These are phyloP conservation scores for Chrysaora quinquecirrha DNA, from an alignment of 30 jellyfish, hydroid and myxozoan genomes.

Conservation along the genomic window DNA sequence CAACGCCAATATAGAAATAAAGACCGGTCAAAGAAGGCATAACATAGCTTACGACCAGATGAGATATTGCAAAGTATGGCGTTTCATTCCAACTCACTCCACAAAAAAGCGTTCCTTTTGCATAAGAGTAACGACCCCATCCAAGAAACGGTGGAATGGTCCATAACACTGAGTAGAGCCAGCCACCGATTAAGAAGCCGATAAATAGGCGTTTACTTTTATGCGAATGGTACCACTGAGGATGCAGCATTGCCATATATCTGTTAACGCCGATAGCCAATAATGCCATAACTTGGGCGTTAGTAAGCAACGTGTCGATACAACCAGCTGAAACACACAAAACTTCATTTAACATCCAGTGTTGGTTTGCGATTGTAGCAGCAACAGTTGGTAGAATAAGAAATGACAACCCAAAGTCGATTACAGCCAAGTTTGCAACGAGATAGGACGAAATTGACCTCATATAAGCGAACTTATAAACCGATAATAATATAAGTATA, in stretches of 20 bases:
- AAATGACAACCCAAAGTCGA: constrained; percentile 16
- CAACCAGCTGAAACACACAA: constrained; percentile 40
- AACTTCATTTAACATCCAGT: constrained; percentile 12
- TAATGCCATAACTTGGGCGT: constrained; percentile 61
- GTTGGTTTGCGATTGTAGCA: neutral
- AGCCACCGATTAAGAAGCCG: constrained; percentile 8
- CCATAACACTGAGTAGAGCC: constrained; percentile 43
- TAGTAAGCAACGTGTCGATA: constrained; percentile 30
- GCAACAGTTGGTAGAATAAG: constrained; percentile 35
- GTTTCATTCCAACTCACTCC: constrained; percentile 26
- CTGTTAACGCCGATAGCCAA: constrained; percentile 47
- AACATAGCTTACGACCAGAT: constrained; percentile 8
- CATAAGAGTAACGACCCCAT: constrained; percentile 28
- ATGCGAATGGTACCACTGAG: constrained; percentile 22
- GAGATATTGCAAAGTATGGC: constrained; percentile 4
- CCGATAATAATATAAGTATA: constrained; percentile 16
- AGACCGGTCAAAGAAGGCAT: constrained; percentile 41
- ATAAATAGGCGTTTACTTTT: constrained; percentile 11
- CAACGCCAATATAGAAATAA: constrained; percentile 23
- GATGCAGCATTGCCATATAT: constrained; percentile 46
- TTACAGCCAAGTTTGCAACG: constrained; percentile 39
- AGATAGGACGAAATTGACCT: constrained; percentile 25
- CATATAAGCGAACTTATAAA: constrained; percentile 21
- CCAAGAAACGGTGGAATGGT: constrained; percentile 53
- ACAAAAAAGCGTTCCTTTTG: constrained; percentile 16